phyloP scores from a whole-genome alignment of 2,113 vertebrate genomes.

The Coryphaenoides rupestris region DNA sequence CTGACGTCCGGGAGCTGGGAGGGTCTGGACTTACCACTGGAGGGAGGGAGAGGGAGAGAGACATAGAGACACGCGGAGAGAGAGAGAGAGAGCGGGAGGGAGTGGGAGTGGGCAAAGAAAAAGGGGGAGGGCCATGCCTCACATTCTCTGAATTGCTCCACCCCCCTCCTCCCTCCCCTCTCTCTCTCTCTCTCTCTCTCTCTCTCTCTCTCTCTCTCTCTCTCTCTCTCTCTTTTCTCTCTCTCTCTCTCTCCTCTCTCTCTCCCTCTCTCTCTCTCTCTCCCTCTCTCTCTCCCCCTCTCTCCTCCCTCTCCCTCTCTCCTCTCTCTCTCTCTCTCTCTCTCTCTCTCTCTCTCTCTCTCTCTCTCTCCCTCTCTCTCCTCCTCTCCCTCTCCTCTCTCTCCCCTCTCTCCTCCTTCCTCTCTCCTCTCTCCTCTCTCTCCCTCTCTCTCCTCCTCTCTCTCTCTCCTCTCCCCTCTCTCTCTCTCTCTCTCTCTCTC shows the following conservation, averaged over 20 bases:
- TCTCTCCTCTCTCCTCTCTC: not conserved
- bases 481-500: slow-evolving; percentile 11
- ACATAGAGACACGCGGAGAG: slow-evolving; percentile 4
- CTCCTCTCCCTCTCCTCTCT: too few species aligned
- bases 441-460: slow-evolving; percentile 1
- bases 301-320: slow-evolving; percentile 3
- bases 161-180: slow-evolving; percentile 18
- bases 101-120: not conserved
- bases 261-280: too few species aligned
- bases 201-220: slow-evolving; percentile 1
- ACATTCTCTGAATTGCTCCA: slow-evolving; percentile 18
- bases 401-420: too few species aligned
- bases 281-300: too few species aligned
- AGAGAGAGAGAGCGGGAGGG: slow-evolving; percentile 11
- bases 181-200: slow-evolving; percentile 16
- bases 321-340: too few species aligned
- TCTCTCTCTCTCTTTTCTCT: not conserved
- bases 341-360: too few species aligned
- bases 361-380: too few species aligned
- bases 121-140: not conserved
- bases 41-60: slow-evolving; percentile 11
- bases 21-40: slow-evolving; percentile 49
- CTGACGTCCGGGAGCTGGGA: slow-evolving; percentile 56
- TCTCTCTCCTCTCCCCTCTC: not conserved
- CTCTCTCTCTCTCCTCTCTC: not conserved